Base-by-base conservation (phyloP, 2,113 vertebrate genomes). In the Tautogolabrus adspersus region DNA sequence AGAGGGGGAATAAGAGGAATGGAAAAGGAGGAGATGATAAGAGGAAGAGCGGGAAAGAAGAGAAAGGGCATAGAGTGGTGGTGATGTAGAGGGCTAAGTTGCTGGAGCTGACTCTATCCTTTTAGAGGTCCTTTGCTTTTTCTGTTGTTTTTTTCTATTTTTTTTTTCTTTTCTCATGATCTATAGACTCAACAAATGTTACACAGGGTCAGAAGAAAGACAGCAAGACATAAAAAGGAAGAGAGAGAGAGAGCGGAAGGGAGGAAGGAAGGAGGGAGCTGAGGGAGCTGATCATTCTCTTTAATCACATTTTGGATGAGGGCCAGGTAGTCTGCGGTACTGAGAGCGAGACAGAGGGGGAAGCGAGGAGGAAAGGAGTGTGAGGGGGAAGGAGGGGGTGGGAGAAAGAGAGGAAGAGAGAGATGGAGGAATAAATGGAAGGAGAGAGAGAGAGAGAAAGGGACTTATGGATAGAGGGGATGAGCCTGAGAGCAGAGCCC, bases 271-370 rank as follows among this genome's bases (percentile, higher is more conserved):
- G 82, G 87, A 87, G 85, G 83, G 95, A 95, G 95, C 88, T 95
- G 95, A 96, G 90, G 96, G 96, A 96, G 95, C 96, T 97, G 96
- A 97, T 97, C 96, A 97, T 96, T 97, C 97, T 95, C 96, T 97
- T 98, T 99, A 98, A 98, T 97, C 96, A 96, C 96, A 96, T 96
- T 96, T 96, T 99, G 97, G 97, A 97, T 94, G 93, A 93, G 94
- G 93, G 96, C 97, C 97, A 99, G 96, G 95, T 96, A 96, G 96
- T 97, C 96, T 96, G 96, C 94, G 94, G 94, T 95, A 94, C 87
- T 30, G 85, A 82, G 86, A 89, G 91, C 77, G 72, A 89, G 89
- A 91, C 81, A 82, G 73, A 89, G 85, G 85, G 61, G 87, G 79
- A 78, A 88, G 77, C 59, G 81, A 81, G 72, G 77, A 76, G 75